These are phyloP conservation scores for Amblyjoppa fuscipennis DNA, from an alignment of 2,888 invertebrate genomes.

Conservation along the genomic window DNA sequence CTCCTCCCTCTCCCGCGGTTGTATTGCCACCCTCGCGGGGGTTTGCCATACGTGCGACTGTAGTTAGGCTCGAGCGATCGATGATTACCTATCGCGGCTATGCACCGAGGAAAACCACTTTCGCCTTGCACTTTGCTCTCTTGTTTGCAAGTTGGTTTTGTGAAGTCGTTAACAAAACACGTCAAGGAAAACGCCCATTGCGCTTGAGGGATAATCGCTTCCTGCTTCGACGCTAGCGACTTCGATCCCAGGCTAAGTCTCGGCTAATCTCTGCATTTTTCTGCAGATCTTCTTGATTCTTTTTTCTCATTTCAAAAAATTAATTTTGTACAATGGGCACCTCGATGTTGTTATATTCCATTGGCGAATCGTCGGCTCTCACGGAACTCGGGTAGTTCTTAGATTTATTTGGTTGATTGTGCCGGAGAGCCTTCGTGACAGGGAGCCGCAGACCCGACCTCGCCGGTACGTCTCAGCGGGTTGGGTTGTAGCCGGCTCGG, in stretches of 20 bases:
- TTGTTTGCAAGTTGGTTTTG: conserved; percentile 41
- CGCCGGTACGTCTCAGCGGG: conserved; percentile 34
- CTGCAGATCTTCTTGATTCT: neutral
- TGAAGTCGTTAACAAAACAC: conserved; percentile 52
- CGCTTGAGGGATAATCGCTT: conserved; percentile 41
- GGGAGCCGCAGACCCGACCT: conserved; percentile 55
- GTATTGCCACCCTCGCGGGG: conserved; percentile 21
- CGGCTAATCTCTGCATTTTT: neutral
- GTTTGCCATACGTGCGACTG: conserved; percentile 12
- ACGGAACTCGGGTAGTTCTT: conserved; percentile 51
- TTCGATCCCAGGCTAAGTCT: neutral
- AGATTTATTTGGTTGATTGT: conserved; percentile 61
- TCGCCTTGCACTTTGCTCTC: conserved; percentile 3
- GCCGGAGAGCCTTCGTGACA: conserved; percentile 65
- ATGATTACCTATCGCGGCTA: conserved; percentile 42
- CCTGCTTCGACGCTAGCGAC: conserved; percentile 20
- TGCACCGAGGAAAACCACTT: conserved; percentile 33
- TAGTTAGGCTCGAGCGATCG: conserved; percentile 22
- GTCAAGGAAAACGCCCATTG: conserved; percentile 29
- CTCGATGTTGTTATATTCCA: conserved; percentile 53
- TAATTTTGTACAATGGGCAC: conserved; percentile 32
- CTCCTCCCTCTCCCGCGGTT: conserved; percentile 1
- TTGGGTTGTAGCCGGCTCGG: conserved; percentile 50
- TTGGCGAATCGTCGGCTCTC: conserved; percentile 51
- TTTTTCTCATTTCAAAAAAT: neutral